Percentiles rank a stretch among this genome's conserved stretches.
These are phyloP conservation scores for Hymenochirus boettgeri DNA, from an alignment of 2,113 vertebrate species.

Conservation along the genomic window DNA sequence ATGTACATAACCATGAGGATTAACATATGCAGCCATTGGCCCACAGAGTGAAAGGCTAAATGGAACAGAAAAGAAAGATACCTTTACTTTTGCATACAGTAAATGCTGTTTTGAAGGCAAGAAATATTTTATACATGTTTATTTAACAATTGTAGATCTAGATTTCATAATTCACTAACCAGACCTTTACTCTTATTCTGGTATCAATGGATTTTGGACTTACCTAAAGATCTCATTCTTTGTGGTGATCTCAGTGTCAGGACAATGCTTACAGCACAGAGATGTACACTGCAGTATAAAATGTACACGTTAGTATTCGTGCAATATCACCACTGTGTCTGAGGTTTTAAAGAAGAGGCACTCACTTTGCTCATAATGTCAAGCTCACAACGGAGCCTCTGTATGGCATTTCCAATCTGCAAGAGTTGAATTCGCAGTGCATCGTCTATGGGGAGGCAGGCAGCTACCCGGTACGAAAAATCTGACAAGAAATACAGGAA, in stretches of 20 bases:
- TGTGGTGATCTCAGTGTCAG: conserved; percentile 94
- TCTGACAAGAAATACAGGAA: conserved; percentile 62
- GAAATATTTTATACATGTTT: too few relatives aligned
- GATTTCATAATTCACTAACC: too few relatives aligned
- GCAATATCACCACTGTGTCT: not conserved
- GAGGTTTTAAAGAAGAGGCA: not conserved
- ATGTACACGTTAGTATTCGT: conserved; percentile 8
- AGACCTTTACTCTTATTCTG: not conserved
- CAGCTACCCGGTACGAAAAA: conserved; percentile 96
- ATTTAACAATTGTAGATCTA: too few relatives aligned
- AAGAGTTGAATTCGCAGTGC: conserved; percentile 85
- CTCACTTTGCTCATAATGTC: conserved; percentile 96
- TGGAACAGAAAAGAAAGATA: too few relatives aligned
- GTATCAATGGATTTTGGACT: conserved; percentile 41
- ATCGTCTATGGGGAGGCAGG: conserved; percentile 94
- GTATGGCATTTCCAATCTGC: conserved; percentile 91
- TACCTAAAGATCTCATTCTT: conserved; percentile 99
- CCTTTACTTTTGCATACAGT: too few relatives aligned
- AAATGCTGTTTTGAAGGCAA: too few relatives aligned
- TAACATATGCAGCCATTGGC: conserved; percentile 97
- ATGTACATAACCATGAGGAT: conserved; percentile 92
- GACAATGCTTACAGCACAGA: conserved; percentile 93
- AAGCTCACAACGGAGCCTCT: conserved; percentile 90
- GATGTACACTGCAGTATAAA: conserved; percentile 79
- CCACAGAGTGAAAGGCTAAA: conserved; percentile 86